phyloP scores from a whole-genome alignment of 1,140 invertebrate genomes.

The Cyclina sinensis region DNA sequence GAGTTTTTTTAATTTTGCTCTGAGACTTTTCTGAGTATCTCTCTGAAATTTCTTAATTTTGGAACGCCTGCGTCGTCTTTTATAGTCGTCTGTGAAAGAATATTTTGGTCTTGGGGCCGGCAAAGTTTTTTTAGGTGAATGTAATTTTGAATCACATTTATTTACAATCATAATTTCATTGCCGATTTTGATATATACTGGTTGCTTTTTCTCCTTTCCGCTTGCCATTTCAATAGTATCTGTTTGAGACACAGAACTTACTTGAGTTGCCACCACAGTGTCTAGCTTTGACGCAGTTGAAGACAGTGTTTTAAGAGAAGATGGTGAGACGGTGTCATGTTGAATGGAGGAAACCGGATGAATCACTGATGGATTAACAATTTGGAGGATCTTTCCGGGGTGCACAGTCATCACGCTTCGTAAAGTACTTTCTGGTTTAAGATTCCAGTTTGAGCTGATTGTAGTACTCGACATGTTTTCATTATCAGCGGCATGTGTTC shows the following conservation, averaged over 20 bases:
- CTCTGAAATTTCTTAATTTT: not conserved
- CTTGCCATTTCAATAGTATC: not conserved
- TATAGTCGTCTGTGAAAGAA: not conserved
- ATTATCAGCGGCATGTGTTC: not conserved
- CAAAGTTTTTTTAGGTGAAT: not conserved
- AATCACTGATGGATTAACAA: not conserved
- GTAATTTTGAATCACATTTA: not conserved
- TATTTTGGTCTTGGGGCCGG: conserved; percentile 47
- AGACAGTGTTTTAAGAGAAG: not conserved
- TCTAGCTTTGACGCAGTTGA: no score
- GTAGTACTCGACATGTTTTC: not conserved
- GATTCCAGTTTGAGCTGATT: not conserved
- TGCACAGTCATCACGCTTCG: not conserved
- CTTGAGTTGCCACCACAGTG: not conserved
- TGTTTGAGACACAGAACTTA: not conserved
- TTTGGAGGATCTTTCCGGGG: not conserved
- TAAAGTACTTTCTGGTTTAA: not conserved
- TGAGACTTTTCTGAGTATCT: not conserved
- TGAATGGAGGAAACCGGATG: not conserved
- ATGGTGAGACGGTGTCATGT: not conserved
- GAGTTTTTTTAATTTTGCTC: not conserved
- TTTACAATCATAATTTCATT: not conserved
- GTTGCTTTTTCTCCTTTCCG: not conserved
- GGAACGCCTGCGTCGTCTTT: not conserved
- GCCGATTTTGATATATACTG: not conserved